These are phyloP conservation scores for Physella acuta DNA, from an alignment of 1,140 invertebrate genomes.

Conservation along the genomic window DNA sequence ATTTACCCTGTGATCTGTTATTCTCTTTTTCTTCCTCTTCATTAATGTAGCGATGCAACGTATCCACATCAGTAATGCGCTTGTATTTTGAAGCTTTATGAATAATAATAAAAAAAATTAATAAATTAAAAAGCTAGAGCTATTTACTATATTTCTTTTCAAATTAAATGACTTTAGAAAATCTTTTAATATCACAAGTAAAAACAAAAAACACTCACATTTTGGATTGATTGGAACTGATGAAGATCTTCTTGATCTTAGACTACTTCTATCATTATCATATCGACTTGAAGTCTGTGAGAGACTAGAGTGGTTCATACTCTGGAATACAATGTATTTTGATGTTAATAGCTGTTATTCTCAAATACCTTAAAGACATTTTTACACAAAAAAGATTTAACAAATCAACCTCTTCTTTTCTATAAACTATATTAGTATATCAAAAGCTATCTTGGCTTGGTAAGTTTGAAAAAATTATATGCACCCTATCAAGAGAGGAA, in stretches of 20 bases:
- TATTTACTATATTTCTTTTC: no score
- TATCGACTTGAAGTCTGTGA: constrained; percentile 13
- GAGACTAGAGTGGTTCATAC: constrained; percentile 11
- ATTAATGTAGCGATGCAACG: constrained; percentile 41
- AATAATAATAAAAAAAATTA: constrained; percentile 4
- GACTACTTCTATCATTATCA: constrained; percentile 7
- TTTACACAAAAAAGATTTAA: neutral
- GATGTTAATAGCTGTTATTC: no score
- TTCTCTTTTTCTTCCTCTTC: constrained; percentile 48
- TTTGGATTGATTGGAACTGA: constrained; percentile 8
- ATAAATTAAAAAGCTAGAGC: neutral
- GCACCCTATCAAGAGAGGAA: constrained; percentile 16
- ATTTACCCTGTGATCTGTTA: constrained; percentile 38
- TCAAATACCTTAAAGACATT: neutral
- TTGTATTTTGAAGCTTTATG: constrained; percentile 36
- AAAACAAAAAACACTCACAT: constrained; percentile 8
- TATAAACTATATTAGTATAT: no score
- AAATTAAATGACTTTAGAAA: neutral
- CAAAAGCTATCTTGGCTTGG: no score
- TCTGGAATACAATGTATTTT: constrained; percentile 6
- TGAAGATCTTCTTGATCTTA: constrained; percentile 19
- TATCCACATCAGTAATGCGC: constrained; percentile 38
- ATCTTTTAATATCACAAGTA: neutral
- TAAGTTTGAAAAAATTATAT: no score
- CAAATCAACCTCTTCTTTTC: neutral